phyloP scores from a whole-genome alignment of 2,113 vertebrate species.

The Phyllostomus hastatus region DNA sequence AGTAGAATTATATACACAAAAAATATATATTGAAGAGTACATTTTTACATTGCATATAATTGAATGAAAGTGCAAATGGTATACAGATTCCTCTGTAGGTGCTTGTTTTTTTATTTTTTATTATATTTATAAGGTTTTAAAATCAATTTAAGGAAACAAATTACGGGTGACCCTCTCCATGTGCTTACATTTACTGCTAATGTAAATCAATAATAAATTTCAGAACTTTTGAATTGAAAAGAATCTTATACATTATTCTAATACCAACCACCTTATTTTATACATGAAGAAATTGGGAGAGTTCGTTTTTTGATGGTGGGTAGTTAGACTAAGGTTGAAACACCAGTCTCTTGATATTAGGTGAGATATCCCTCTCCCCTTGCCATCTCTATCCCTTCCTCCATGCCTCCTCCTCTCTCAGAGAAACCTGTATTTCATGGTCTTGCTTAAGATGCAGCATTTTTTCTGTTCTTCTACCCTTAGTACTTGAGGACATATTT shows the following conservation, averaged over 20 bases:
- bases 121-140: neutral
- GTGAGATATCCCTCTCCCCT: neutral
- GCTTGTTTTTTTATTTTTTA: slow-evolving; percentile 5
- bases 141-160: neutral
- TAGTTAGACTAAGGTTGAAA: neutral
- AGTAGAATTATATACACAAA: neutral
- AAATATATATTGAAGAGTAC: neutral
- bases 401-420: neutral
- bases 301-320: neutral
- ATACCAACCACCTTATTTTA: neutral
- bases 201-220: neutral
- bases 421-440: neutral
- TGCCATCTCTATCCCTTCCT: neutral
- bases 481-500: neutral
- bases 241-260: neutral
- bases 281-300: neutral
- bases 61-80: neutral
- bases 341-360: neutral
- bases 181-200: neutral
- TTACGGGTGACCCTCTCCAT: neutral
- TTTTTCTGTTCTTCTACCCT: neutral
- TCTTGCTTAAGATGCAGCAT: neutral
- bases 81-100: neutral
- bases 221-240: neutral
- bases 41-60: neutral